Evolutionary conservation across 2,113 vertebrate genomes (phyloP).

Genomic region (Carollia perspicillata): DNA sequence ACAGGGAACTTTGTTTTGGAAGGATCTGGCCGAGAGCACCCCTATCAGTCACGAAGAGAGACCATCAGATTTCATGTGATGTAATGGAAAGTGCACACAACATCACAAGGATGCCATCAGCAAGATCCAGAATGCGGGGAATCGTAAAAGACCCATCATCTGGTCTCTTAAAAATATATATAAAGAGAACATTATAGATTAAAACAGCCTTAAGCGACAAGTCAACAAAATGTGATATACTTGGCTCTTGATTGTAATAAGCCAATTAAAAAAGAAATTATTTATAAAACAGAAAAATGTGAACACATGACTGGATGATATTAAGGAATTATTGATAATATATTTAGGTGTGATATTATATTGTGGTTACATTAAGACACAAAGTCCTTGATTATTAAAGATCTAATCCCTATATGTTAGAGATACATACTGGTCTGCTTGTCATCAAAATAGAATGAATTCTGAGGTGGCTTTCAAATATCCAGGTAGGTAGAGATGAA

Average conservation of each 20-base stretch:
- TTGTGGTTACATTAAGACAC: neutral
- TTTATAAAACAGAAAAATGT: neutral
- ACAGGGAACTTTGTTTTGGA: neutral
- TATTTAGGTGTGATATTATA: neutral
- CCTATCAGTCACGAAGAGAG: neutral
- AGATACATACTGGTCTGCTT: neutral
- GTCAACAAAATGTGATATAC: neutral
- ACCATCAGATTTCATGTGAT: neutral
- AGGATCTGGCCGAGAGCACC: neutral
- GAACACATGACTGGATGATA: neutral
- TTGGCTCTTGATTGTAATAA: neutral
- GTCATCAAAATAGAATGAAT: neutral
- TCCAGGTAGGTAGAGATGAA: neutral
- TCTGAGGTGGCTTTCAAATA: neutral
- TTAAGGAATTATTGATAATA: neutral
- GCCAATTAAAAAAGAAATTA: neutral
- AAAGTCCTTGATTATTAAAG: neutral
- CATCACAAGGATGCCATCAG: neutral
- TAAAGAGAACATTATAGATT: neutral
- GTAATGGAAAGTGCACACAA: neutral
- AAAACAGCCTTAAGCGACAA: neutral
- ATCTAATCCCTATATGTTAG: neutral
- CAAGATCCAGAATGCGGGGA: neutral
- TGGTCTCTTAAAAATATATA: neutral
- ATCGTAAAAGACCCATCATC: neutral